phyloP scores from a whole-genome alignment of 1,140 invertebrate species.

The Heterodera schachtii region DNA sequence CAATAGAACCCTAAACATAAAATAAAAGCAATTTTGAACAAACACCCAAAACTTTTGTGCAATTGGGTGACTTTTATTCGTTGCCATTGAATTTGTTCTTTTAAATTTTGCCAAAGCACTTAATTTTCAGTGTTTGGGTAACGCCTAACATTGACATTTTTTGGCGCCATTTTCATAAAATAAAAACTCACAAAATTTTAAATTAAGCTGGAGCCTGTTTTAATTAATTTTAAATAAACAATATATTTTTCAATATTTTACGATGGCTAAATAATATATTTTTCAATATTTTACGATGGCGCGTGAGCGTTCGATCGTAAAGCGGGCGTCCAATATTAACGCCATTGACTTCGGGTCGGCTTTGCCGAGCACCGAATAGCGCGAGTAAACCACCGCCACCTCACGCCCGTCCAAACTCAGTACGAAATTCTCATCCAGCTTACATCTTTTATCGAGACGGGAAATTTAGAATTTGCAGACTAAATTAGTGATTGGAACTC shows the following conservation, averaged over 20 bases:
- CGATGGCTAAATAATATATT: no score
- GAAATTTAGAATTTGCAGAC: no score
- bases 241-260: neutral
- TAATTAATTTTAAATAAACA: no score
- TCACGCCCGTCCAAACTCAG: neutral
- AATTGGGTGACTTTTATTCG: neutral
- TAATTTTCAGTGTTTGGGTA: neutral
- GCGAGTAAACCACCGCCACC: neutral
- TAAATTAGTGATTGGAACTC: neutral
- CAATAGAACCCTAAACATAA: no score
- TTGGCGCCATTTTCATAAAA: slow-evolving; percentile 62
- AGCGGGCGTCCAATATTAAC: neutral
- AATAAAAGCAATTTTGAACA: no score
- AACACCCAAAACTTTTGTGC: no score
- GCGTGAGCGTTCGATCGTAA: neutral
- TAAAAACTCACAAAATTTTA: neutral
- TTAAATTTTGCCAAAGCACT: neutral
- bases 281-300: neutral
- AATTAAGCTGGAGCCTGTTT: neutral
- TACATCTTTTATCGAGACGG: no score
- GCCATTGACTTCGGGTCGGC: no score
- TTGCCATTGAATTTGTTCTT: neutral
- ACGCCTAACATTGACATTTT: neutral
- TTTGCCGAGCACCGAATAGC: neutral
- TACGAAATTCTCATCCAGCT: neutral